These are phyloP conservation scores for Platichthys flesus DNA, from an alignment of 2,113 vertebrate species.

Conservation along the genomic window DNA sequence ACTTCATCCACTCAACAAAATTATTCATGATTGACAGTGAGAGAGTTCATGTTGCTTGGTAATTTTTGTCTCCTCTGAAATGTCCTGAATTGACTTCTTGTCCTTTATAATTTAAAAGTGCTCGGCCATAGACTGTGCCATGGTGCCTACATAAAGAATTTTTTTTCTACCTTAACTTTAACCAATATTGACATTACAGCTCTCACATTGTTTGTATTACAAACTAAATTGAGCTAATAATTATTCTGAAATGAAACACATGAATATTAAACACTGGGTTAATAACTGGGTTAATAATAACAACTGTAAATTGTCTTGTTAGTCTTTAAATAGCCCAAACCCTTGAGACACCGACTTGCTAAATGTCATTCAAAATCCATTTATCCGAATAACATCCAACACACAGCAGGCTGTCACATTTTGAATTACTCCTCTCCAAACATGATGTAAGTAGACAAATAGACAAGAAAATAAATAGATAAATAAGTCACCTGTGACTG, in stretches of 20 bases:
- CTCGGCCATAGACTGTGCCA: too few relatives aligned
- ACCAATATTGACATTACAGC: too few relatives aligned
- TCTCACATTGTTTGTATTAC: too few relatives aligned
- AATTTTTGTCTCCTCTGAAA: too few relatives aligned
- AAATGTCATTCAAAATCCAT: slow-evolving; percentile 4
- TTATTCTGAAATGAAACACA: slow-evolving; percentile 11
- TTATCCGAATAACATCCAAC: too few relatives aligned
- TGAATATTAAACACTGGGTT: slow-evolving; percentile 27
- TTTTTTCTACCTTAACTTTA: too few relatives aligned
- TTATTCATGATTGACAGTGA: slow-evolving; percentile 37
- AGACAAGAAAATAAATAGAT: not conserved
- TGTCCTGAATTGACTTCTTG: too few relatives aligned
- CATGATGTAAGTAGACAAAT: not conserved
- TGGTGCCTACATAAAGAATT: too few relatives aligned
- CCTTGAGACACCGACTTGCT: not conserved
- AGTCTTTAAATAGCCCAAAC: not conserved
- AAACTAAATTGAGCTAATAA: slow-evolving; percentile 1
- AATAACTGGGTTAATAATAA: not conserved
- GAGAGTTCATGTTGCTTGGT: too few relatives aligned
- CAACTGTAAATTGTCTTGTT: slow-evolving; percentile 6
- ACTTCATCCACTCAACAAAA: slow-evolving; percentile 21
- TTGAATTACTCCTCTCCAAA: not conserved
- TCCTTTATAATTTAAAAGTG: too few relatives aligned
- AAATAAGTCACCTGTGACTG: not conserved
- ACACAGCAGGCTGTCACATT: not conserved